A percentile compares a stretch with the other conserved stretches of the same genome.
These are phyloP conservation scores for Catostomus latipinnis DNA, from an alignment of 2,797 vertebrate genomes.

Conservation along the genomic window DNA sequence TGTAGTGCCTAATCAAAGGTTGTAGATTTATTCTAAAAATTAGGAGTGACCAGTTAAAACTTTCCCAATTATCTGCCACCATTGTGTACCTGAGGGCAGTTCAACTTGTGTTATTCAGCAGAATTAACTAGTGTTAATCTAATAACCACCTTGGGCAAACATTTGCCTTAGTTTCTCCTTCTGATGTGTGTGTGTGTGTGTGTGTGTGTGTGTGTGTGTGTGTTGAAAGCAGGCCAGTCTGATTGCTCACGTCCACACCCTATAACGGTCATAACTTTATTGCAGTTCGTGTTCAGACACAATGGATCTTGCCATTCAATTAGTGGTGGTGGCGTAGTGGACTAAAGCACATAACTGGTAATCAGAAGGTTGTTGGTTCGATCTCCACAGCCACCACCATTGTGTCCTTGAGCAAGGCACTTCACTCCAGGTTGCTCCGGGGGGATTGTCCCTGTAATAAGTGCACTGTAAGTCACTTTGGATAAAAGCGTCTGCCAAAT, in stretches of 20 bases:
- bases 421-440: too few species aligned
- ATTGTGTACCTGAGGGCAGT: neutral
- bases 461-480: too few species aligned
- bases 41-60: neutral
- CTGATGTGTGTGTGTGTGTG: neutral
- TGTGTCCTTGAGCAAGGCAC: too few species aligned
- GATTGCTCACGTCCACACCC: slow-evolving; percentile 33
- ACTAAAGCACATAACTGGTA: too few species aligned
- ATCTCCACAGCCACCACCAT: too few species aligned
- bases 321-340: too few species aligned
- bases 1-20: neutral
- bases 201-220: neutral
- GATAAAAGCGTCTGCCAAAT: too few species aligned
- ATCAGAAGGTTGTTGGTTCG: too few species aligned
- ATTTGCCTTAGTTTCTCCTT: neutral
- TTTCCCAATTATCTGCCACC: neutral
- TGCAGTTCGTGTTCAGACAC: slow-evolving; percentile 11
- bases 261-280: slow-evolving; percentile 18
- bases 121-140: neutral
- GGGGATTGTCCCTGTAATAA: too few species aligned
- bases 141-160: slow-evolving; percentile 29
- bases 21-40: neutral
- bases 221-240: neutral
- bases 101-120: neutral
- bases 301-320: slow-evolving; percentile 8